Evolutionary conservation across 2,888 invertebrate genomes (phyloP), one percentile per base, ranked within the genome.

Genomic region (Prionchulus punctatus): DNA sequence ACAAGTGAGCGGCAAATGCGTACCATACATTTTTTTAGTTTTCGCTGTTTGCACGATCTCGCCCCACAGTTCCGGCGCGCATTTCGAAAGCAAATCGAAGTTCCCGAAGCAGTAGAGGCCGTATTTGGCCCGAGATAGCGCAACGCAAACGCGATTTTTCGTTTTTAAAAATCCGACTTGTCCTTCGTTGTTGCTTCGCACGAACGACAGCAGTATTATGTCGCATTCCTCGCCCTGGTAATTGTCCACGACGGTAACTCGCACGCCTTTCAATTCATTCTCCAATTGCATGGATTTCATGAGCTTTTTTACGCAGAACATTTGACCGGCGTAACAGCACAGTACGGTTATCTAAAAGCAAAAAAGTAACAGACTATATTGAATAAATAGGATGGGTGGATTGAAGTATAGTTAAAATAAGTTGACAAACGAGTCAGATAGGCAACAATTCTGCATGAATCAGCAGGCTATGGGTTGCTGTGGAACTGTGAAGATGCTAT

Each of bases 341-440:
- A 88, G 72, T 61, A 87, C 80, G 0, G 85, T 85, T 45, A 88
- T 80, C 59, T 85, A n/a, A n/a, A n/a, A n/a, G n/a, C n/a, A n/a
- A n/a, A n/a, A n/a, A n/a, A n/a, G n/a, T n/a, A n/a, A n/a, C n/a
- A n/a, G n/a, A n/a, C n/a, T n/a, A n/a, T n/a, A n/a, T n/a, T n/a
- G n/a, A n/a, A n/a, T n/a, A n/a, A n/a, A n/a, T n/a, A n/a, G n/a
- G n/a, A n/a, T n/a, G n/a, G n/a, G n/a, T n/a, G n/a, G n/a, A n/a
- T n/a, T n/a, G n/a, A n/a, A n/a, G n/a, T n/a, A n/a, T n/a, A n/a
- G n/a, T n/a, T n/a, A n/a, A n/a, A n/a, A n/a, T n/a, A n/a, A n/a
- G n/a, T n/a, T n/a, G n/a, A n/a, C n/a, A n/a, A n/a, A n/a, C n/a
- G n/a, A n/a, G n/a, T n/a, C n/a, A n/a, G n/a, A n/a, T n/a, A n/a